Conservation (phyloP, 2,888 invertebrate species). For the Apodemia zela region DNA sequence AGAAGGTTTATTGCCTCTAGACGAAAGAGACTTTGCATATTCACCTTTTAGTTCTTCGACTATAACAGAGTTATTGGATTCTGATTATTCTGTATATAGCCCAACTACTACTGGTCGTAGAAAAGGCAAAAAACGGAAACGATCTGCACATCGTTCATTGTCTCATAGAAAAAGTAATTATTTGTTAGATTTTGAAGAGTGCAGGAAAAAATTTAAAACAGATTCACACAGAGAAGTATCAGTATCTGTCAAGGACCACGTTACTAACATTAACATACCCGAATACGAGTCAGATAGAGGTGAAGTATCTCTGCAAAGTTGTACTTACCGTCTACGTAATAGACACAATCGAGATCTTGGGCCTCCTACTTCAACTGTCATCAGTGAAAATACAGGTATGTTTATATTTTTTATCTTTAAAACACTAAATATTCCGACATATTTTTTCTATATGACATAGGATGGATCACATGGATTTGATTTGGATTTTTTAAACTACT, state of each 20-base stretch:
- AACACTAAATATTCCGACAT: too few species aligned
- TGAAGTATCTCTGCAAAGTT: slow-evolving; percentile 44
- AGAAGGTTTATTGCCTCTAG: slow-evolving; percentile 69
- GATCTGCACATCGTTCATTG: slow-evolving; percentile 62
- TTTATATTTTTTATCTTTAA: not conserved
- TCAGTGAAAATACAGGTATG: slow-evolving; percentile 63
- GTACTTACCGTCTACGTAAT: slow-evolving; percentile 55
- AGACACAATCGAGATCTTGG: slow-evolving; percentile 55
- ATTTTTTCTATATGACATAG: too few species aligned
- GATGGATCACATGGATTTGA: too few species aligned
- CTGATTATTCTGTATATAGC: slow-evolving; percentile 74
- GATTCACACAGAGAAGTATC: slow-evolving; percentile 63
- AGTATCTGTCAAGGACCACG: slow-evolving; percentile 46
- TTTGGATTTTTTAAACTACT: not conserved
- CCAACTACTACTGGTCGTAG: slow-evolving; percentile 57
- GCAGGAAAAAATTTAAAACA: slow-evolving; percentile 77
- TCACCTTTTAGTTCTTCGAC: slow-evolving; percentile 76
- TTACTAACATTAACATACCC: slow-evolving; percentile 41
- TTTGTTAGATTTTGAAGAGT: slow-evolving; percentile 57
- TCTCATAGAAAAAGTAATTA: slow-evolving; percentile 62
- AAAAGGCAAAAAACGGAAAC: slow-evolving; percentile 72
- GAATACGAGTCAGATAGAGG: slow-evolving; percentile 54
- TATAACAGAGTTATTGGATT: slow-evolving; percentile 69
- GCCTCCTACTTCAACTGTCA: slow-evolving; percentile 59
- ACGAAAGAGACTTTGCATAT: slow-evolving; percentile 75